Conservation (phyloP, 2,888 invertebrate species). For the Agrochola macilenta region DNA sequence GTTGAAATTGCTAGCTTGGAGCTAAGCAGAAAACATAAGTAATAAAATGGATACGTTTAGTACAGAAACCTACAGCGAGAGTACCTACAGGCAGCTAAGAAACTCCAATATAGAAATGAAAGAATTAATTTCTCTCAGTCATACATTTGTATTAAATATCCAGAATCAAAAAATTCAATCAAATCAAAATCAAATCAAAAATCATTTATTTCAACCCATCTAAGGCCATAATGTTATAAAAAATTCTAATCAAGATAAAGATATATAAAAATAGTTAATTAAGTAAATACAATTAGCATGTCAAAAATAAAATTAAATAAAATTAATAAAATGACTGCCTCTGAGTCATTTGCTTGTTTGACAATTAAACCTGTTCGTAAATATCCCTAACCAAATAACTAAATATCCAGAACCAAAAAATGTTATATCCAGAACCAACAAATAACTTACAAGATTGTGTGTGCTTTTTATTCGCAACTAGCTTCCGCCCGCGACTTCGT, state of each 20-base stretch:
- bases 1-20: constrained; percentile 11
- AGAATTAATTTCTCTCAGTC: not conserved
- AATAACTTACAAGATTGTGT: not conserved
- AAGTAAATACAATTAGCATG: no score
- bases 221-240: no score
- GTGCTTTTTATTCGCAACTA: not conserved
- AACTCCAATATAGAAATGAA: not conserved
- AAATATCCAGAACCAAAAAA: not conserved
- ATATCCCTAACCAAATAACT: no score
- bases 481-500: no score
- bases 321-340: no score
- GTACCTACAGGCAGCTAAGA: not conserved
- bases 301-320: no score
- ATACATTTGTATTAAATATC: not conserved
- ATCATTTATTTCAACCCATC: no score
- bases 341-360: no score
- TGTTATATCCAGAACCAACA: not conserved
- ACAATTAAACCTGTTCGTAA: no score
- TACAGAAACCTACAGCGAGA: not conserved
- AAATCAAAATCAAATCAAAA: no score
- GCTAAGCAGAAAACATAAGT: not conserved
- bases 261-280: no score
- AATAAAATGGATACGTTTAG: not conserved
- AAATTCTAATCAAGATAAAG: no score
- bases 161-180: not conserved